Evolutionary conservation across 2,888 invertebrate species (phyloP), one percentile per base, ranked within the genome.

Genomic region (Megalurothrips usitatus): DNA sequence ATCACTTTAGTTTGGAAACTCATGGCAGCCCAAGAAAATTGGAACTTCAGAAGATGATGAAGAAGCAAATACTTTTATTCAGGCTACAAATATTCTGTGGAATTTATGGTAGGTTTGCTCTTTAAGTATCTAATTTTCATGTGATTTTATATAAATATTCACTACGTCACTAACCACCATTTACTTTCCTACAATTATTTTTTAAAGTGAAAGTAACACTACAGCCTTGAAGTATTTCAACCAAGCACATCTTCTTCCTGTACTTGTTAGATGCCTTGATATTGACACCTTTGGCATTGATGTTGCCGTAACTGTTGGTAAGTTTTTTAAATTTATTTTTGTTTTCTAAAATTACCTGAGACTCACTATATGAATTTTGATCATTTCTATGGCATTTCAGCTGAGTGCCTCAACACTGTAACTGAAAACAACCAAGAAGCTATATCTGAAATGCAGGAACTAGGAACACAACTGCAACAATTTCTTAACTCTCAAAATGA

Each of bases 391-490:
- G 34, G 34, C 6, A 43, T 43, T 28, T 89, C 90, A 82, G 90
- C 92, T 75, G 93, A 94, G 84, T 93, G 92, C 85, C 86, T 94
- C 11, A 89, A 93, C 84, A 92, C 93, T 9, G 89, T 93, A 75
- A 90, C 92, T 0, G 94, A 94, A 87, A 92, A 93, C 83, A 94
- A 94, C 86, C 87, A 89, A 0, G 86, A 87, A 82, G 91, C 91
- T 0, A 89, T 90, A 86, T 86, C 87, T 52, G 88, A 90, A 83
- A 87, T 92, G n/a, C 89, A 89, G 83, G 85, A 87, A 28, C 88
- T 87, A 80, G 89, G 90, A 79, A 88, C 89, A 80, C 88, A 87
- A 75, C 26, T 75, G 6, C 68, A 75, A 26, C 68, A 75, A 12
- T 26, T 75, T 12, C 68, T 75, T 12, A 75, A 12, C 12, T 75